These are phyloP conservation scores for Drosophila niveifrons DNA, from an alignment of 2,888 invertebrate species.

Conservation along the genomic window DNA sequence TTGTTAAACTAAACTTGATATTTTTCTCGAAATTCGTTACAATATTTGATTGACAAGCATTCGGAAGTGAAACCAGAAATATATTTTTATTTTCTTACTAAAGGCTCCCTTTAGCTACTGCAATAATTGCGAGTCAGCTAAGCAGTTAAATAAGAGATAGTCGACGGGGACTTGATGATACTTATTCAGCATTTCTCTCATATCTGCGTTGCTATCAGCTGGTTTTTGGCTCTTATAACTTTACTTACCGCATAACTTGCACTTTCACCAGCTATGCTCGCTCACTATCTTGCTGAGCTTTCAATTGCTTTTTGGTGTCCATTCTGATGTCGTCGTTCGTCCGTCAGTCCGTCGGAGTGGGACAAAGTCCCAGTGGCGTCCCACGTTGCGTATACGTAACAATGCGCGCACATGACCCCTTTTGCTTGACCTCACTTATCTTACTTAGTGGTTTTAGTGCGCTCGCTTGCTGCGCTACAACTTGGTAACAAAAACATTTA, in stretches of 20 bases:
- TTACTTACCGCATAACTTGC: slow-evolving; percentile 38
- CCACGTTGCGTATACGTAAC: slow-evolving; percentile 53
- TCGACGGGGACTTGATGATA: slow-evolving; percentile 16
- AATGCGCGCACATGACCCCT: slow-evolving; percentile 80
- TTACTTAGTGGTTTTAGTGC: slow-evolving; percentile 79
- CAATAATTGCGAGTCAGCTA: slow-evolving; percentile 4
- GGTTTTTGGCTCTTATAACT: slow-evolving; percentile 35
- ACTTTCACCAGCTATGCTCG: slow-evolving; percentile 23
- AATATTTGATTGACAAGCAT: background rate
- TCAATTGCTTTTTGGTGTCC: slow-evolving; percentile 47
- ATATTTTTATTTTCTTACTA: background rate
- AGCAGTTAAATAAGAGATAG: slow-evolving; percentile 12
- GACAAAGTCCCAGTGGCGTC: slow-evolving; percentile 26
- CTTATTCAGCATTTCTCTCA: slow-evolving; percentile 18
- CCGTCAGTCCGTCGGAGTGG: background rate
- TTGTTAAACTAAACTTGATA: too few relatives aligned
- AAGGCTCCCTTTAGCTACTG: background rate
- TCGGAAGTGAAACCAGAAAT: background rate
- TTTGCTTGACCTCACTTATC: slow-evolving; percentile 82
- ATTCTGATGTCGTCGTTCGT: slow-evolving; percentile 17
- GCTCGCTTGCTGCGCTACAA: slow-evolving; percentile 53
- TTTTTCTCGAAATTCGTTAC: background rate
- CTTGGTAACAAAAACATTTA: slow-evolving; percentile 68
- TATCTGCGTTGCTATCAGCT: slow-evolving; percentile 29
- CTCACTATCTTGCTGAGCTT: slow-evolving; percentile 43